A percentile compares a stretch with the other conserved stretches of the same genome.
Evolutionary conservation across 2,888 invertebrate genomes (phyloP).

Genomic region (Phorcus lineatus): DNA sequence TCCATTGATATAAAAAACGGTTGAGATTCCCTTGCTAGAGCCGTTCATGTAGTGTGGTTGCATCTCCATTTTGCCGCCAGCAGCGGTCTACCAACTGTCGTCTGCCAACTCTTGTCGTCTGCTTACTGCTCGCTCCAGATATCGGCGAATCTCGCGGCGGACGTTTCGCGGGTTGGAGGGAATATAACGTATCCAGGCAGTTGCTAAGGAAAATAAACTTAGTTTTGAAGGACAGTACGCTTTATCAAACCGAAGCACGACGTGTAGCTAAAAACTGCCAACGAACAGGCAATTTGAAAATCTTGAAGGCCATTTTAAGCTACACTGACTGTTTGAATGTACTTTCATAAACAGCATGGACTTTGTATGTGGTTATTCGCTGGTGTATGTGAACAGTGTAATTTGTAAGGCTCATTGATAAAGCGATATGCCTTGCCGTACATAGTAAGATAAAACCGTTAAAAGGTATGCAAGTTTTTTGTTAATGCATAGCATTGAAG

Average conservation of each 20-base stretch:
- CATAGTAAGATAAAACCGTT: background rate
- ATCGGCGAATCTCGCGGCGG: constrained; percentile 7
- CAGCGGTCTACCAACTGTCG: background rate
- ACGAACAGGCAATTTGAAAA: background rate
- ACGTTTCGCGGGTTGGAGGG: background rate
- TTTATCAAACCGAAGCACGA: background rate
- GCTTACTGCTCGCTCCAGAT: background rate
- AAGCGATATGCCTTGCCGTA: background rate
- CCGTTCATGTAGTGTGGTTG: constrained; percentile 12
- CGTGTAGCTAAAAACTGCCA: background rate
- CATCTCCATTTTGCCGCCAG: background rate
- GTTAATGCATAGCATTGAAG: too few relatives aligned
- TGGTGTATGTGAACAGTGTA: background rate
- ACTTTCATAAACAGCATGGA: too few relatives aligned
- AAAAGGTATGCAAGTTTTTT: too few relatives aligned
- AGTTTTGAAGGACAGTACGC: background rate
- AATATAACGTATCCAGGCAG: background rate
- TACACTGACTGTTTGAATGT: background rate
- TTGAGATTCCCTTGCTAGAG: background rate
- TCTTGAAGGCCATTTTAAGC: background rate
- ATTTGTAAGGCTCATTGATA: constrained; percentile 3
- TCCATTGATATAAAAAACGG: constrained; percentile 13
- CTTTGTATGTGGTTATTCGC: background rate
- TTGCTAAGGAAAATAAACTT: constrained; percentile 8
- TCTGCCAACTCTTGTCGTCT: background rate